Percentiles rank a stretch among this genome's conserved stretches.
Evolutionary conservation across 2,888 invertebrate species (phyloP).

Genomic region (Neoaliturus tenellus): DNA sequence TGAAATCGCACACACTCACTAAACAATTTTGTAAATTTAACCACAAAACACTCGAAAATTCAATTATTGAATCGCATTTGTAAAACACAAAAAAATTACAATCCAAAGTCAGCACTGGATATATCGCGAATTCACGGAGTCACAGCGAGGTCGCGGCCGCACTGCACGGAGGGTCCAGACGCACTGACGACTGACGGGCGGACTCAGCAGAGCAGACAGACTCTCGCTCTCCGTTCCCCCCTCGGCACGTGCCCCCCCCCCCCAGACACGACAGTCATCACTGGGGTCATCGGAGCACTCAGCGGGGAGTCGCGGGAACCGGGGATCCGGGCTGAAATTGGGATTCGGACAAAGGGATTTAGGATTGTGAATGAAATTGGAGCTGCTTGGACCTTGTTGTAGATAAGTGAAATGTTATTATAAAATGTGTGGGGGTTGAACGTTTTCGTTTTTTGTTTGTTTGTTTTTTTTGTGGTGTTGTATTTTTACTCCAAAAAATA

Average conservation of each 20-base stretch:
- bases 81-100: not conserved
- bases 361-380: too few relatives aligned
- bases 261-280: not conserved
- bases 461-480: too few relatives aligned
- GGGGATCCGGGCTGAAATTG: too few relatives aligned
- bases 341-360: too few relatives aligned
- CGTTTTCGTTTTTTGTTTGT: too few relatives aligned
- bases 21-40: too few relatives aligned
- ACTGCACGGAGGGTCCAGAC: not conserved
- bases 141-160: not conserved
- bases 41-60: not conserved
- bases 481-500: too few relatives aligned
- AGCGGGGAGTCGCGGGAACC: not conserved
- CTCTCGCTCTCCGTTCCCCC: not conserved
- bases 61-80: not conserved
- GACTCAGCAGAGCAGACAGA: not conserved
- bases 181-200: conserved; percentile 4
- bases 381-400: too few relatives aligned
- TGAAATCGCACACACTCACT: not conserved
- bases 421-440: too few relatives aligned
- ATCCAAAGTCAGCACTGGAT: not conserved
- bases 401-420: too few relatives aligned
- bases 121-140: not conserved
- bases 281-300: not conserved
- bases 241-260: conserved; percentile 19